Conservation (phyloP, 2,888 invertebrate species). For the Diplolepis rosae region DNA sequence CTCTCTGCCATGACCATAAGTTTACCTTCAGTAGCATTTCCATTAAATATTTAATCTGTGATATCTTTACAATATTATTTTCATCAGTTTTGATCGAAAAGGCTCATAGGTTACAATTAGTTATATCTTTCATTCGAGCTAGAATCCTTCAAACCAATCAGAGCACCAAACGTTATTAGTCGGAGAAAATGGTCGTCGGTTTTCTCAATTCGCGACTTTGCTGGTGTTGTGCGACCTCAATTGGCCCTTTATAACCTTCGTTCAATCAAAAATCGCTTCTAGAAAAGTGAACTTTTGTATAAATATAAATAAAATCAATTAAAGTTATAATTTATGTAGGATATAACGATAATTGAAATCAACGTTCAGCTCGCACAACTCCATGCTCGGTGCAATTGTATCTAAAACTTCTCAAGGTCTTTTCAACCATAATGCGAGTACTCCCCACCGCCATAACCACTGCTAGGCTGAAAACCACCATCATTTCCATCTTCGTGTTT, state of each 20-base stretch:
- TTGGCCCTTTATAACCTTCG: neutral
- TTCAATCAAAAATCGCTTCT: neutral
- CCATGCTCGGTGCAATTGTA: neutral
- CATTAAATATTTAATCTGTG: no score
- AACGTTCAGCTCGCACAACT: neutral
- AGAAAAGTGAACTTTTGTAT: neutral
- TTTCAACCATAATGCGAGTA: conserved; percentile 14
- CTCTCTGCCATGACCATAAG: no score
- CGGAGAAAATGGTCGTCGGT: conserved; percentile 7
- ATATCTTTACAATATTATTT: no score
- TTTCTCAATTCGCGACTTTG: neutral
- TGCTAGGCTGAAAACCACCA: conserved; percentile 39
- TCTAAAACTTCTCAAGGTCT: neutral
- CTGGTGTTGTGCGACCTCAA: conserved; percentile 7
- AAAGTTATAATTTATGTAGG: neutral
- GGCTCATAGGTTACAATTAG: no score
- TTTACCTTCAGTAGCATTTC: no score
- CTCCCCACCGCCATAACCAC: conserved; percentile 45
- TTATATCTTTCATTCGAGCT: no score
- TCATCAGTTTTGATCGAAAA: no score
- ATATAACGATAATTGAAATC: neutral
- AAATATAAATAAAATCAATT: neutral
- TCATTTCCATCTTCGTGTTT: conserved; percentile 50
- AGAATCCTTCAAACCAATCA: no score
- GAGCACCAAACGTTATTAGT: neutral